A percentile compares a stretch with the other conserved stretches of the same genome.
Conservation (phyloP, 53 echinoderm and acorn worm species). For the Antedon mediterranea region DNA sequence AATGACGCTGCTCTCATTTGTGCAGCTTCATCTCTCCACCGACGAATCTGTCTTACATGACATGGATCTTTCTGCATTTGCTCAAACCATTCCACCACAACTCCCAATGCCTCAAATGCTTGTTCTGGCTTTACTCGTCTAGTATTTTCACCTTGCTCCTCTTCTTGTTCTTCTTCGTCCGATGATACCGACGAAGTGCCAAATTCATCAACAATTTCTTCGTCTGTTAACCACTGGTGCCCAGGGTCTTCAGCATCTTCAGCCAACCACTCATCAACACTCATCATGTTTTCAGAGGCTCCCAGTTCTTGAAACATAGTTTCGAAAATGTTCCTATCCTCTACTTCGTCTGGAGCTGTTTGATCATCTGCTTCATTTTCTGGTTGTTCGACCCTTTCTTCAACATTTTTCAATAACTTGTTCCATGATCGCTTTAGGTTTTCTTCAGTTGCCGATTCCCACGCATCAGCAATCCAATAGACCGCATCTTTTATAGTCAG, state of each 20-base stretch:
- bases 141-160: too few relatives aligned
- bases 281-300: neutral
- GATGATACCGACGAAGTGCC: too few relatives aligned
- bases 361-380: neutral
- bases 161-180: neutral
- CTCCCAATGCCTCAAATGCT: too few relatives aligned
- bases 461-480: constrained; percentile 12
- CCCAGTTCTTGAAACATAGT: neutral
- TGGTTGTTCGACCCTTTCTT: too few relatives aligned
- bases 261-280: neutral
- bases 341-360: neutral
- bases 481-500: constrained; percentile 20
- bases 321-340: neutral
- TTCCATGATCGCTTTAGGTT: neutral
- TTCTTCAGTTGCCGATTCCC: constrained; percentile 8
- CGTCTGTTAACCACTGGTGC: neutral
- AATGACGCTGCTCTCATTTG: neutral
- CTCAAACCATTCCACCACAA: neutral
- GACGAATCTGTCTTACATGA: neutral
- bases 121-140: too few relatives aligned
- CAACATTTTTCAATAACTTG: neutral
- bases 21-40: neutral
- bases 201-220: too few relatives aligned
- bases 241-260: neutral
- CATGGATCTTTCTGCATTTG: neutral